phyloP scores from a whole-genome alignment of 1,140 invertebrate genomes.

The Amyelois transitella region DNA sequence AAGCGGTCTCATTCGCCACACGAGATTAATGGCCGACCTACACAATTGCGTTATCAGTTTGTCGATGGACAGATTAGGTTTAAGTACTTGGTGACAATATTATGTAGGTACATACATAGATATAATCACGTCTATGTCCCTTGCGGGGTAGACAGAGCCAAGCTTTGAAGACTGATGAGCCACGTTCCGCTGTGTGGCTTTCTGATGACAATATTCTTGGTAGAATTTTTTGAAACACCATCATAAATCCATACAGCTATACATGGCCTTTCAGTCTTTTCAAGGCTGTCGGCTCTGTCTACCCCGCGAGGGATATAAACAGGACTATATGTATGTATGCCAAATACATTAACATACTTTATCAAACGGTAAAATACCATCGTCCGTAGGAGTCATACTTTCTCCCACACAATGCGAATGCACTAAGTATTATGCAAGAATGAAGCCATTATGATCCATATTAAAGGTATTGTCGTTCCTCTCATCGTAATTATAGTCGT shows the following conservation, averaged over 20 bases:
- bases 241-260: too few relatives aligned
- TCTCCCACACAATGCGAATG: neutral
- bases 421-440: neutral
- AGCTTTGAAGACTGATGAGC: too few relatives aligned
- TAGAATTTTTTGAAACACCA: too few relatives aligned
- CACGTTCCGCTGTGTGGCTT: too few relatives aligned
- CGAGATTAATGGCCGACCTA: slow-evolving; percentile 22
- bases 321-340: too few relatives aligned
- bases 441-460: neutral
- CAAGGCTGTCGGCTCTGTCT: too few relatives aligned
- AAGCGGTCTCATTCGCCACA: slow-evolving; percentile 15
- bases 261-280: too few relatives aligned
- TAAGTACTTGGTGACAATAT: neutral
- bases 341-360: neutral
- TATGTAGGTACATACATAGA: too few relatives aligned
- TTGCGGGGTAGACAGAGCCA: too few relatives aligned
- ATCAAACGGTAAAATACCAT: neutral
- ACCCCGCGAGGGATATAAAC: too few relatives aligned
- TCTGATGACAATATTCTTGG: too few relatives aligned
- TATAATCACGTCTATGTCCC: too few relatives aligned
- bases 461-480: neutral
- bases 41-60: slow-evolving; percentile 8
- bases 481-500: neutral
- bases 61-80: neutral
- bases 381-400: neutral